phyloP scores from a whole-genome alignment of 2,888 invertebrate species.

The Eilema depressum region DNA sequence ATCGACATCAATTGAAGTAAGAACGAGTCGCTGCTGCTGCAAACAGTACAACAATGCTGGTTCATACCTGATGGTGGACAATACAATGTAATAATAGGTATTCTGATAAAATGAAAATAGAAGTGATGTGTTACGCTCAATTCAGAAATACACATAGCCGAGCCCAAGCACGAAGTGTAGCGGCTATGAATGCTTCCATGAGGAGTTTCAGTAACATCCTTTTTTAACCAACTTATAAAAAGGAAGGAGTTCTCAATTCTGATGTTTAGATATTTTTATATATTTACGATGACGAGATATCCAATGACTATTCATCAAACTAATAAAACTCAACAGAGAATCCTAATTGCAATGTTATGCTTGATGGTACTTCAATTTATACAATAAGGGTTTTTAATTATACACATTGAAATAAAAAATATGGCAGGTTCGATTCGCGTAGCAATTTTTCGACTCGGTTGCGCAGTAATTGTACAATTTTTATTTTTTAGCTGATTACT shows the following conservation, averaged over 20 bases:
- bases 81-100: background rate
- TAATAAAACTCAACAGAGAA: background rate
- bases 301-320: background rate
- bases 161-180: background rate
- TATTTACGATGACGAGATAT: background rate
- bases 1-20: no score
- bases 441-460: slow-evolving; percentile 47
- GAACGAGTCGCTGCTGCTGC: background rate
- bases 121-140: background rate
- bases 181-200: background rate
- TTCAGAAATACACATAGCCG: background rate
- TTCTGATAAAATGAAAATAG: background rate
- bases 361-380: background rate
- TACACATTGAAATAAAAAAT: background rate
- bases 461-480: background rate
- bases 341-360: background rate
- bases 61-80: background rate
- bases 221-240: no score
- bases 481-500: background rate
- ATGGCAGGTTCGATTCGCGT: slow-evolving; percentile 65
- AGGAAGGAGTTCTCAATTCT: no score
- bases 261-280: no score
- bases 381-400: background rate
- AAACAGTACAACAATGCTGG: background rate
- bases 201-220: background rate